These are phyloP conservation scores for Caenorhabditis uteleia DNA, from an alignment of 2,888 invertebrate species.

Conservation along the genomic window DNA sequence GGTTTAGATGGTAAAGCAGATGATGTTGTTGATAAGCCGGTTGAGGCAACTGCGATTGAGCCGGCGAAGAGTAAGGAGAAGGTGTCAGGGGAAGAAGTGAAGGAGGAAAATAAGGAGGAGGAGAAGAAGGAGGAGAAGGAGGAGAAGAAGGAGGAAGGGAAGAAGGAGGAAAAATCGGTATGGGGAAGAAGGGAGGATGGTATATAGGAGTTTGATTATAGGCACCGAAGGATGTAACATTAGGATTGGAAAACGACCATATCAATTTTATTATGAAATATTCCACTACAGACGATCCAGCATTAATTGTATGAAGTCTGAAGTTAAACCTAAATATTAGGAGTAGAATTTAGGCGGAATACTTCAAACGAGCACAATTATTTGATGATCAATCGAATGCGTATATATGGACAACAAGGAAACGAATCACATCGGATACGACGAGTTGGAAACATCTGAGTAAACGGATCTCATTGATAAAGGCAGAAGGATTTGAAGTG, in stretches of 20 bases:
- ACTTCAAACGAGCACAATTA: too few species aligned
- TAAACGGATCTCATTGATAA: conserved; percentile 5
- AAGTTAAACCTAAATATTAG: too few species aligned
- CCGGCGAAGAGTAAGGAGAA: neutral
- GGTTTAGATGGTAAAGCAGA: too few species aligned
- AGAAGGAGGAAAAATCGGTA: neutral
- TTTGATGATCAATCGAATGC: neutral
- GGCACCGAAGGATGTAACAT: too few species aligned
- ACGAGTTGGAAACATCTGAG: conserved; percentile 31
- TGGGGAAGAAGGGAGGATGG: too few species aligned
- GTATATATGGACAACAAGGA: conserved; percentile 31
- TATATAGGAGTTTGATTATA: too few species aligned
- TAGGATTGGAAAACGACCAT: too few species aligned
- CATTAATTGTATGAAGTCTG: too few species aligned
- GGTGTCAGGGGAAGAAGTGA: neutral
- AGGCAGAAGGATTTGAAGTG: conserved; percentile 10
- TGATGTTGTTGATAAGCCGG: too few species aligned
- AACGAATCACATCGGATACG: conserved; percentile 23
- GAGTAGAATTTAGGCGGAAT: too few species aligned
- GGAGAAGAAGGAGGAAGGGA: neutral
- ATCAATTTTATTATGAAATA: too few species aligned
- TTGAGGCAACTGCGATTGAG: neutral
- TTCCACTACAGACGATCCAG: too few species aligned
- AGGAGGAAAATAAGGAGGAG: neutral
- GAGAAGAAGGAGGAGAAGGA: neutral